Percentiles rank a stretch among this genome's conserved stretches.
Conservation (phyloP, 2,113 vertebrate genomes). For the Isurus oxyrinchus region DNA sequence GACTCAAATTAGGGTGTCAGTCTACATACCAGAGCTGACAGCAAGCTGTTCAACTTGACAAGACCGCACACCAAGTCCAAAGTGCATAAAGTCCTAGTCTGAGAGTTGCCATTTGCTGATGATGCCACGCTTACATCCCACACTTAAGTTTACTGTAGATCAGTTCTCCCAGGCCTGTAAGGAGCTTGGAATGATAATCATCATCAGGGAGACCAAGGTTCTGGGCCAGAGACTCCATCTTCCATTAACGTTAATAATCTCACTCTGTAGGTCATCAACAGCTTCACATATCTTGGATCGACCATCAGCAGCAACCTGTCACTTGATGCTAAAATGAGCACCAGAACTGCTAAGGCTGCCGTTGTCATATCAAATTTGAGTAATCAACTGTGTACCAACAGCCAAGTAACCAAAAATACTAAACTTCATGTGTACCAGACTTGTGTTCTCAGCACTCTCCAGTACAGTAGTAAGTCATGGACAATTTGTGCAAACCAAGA, state of each 20-base stretch:
- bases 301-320: background rate
- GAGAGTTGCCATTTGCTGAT: background rate
- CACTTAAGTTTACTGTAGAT: too few species aligned
- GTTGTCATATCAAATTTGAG: background rate
- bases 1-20: too few species aligned
- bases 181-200: background rate
- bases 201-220: too few species aligned
- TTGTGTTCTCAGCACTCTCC: too few species aligned
- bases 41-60: background rate
- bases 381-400: background rate
- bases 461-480: too few species aligned
- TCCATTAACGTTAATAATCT: background rate
- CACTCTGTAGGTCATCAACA: too few species aligned
- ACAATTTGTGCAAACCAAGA: too few species aligned
- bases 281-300: background rate
- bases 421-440: background rate
- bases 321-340: background rate
- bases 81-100: background rate
- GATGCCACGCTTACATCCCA: background rate
- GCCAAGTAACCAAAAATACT: background rate
- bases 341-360: background rate
- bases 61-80: background rate
- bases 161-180: background rate
- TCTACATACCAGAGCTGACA: background rate
- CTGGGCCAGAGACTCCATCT: background rate